Evolutionary conservation across 2,888 invertebrate species (phyloP), one percentile per base, ranked within the genome.

Genomic region (Orgyia antiqua): DNA sequence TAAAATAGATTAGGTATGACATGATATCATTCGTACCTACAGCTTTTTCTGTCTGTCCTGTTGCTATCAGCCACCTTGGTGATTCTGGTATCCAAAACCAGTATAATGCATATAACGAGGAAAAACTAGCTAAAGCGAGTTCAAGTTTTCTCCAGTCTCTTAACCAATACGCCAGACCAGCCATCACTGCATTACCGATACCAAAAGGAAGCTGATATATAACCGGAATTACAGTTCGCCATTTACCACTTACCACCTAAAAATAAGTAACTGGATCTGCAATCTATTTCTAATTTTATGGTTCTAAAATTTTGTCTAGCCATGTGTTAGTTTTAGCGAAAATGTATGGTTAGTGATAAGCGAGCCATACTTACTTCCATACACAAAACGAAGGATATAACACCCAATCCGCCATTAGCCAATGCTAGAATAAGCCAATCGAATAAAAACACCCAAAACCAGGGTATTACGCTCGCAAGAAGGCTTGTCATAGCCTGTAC

Each of bases 381-480:
- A 62, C 89, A 90, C 47, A 92, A 69, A 1, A 92, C 91, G 57
- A 92, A 91, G 1, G 91, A 90, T 45, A 89, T 88, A 10, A 90
- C 88, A 40, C 89, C 87, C 13, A 90, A 87, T 2, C 91, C 92
- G 33, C 90, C 91, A 46, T 88, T 88, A 4, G 89, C 88, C 32
- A 90, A 58, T 1, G 89, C 91, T 37, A 89, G 58, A 11, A 89
- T 45, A 53, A 90, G 89, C 69, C 91, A 83, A 31, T 69, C 56
- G 0, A 80, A 13, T 13, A 90, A 49, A 62, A 91, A 92, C 2
- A 68, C 32, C 71, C 76, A 78, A 58, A 87, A 89, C 56, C 70
- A 75, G 1, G 89, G 88, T 10, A 87, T 68, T 27, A 88, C 51
- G 12, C 90, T 84, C n/a, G 88, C 84, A 2, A 83, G 41, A 21